Percentiles rank a stretch among this genome's conserved stretches.
phyloP scores from a whole-genome alignment of 2,888 invertebrate species.

The Boloria selene region DNA sequence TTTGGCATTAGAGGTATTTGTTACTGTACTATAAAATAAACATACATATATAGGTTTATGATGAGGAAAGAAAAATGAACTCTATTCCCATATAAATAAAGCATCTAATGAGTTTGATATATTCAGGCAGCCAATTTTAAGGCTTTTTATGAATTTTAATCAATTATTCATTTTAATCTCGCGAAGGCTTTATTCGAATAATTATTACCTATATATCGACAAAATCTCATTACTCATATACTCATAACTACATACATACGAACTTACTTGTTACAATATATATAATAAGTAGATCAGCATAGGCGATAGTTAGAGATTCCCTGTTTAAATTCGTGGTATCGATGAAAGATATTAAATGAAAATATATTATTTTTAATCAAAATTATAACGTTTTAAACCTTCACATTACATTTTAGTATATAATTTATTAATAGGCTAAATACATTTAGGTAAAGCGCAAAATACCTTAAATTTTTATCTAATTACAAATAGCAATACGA shows the following conservation, averaged over 20 bases:
- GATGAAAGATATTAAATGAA: conserved; percentile 7
- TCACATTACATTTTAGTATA: too few relatives aligned
- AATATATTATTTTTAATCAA: neutral
- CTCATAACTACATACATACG: neutral
- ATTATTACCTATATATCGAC: neutral
- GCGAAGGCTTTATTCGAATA: too few relatives aligned
- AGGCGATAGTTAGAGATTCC: conserved; percentile 31
- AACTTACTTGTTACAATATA: neutral
- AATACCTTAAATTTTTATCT: too few relatives aligned
- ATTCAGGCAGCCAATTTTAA: neutral
- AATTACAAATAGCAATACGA: too few relatives aligned
- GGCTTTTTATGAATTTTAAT: neutral
- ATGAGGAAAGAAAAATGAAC: too few relatives aligned
- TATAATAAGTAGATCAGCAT: conserved; percentile 1
- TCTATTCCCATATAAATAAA: too few relatives aligned
- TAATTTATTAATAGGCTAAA: too few relatives aligned
- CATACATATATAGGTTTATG: neutral
- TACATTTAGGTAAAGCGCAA: too few relatives aligned
- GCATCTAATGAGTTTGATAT: too few relatives aligned
- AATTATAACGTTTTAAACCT: neutral
- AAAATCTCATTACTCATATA: neutral
- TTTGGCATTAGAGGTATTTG: conserved; percentile 22
- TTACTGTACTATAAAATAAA: conserved; percentile 1
- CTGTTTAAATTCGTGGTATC: conserved; percentile 30
- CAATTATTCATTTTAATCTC: too few relatives aligned